phyloP scores from a whole-genome alignment of 2,888 invertebrate species.

The Cheilosia vernalis region DNA sequence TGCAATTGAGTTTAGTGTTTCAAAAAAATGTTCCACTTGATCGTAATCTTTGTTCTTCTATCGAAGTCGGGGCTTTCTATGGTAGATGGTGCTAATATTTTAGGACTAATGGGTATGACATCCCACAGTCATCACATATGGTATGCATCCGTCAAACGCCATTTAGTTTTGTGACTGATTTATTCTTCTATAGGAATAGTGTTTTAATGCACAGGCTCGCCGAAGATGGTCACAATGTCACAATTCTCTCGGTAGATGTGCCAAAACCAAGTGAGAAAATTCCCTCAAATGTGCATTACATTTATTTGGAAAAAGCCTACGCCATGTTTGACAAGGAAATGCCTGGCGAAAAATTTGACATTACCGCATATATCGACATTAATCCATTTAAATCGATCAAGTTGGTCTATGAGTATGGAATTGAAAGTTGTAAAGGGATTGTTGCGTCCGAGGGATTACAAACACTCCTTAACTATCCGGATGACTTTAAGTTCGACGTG shows the following conservation, averaged over 20 bases:
- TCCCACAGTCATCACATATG: constrained; percentile 78
- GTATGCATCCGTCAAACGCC: constrained; percentile 10
- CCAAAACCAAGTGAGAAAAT: constrained; percentile 69
- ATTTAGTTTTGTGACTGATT: not conserved
- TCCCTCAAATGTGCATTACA: constrained; percentile 77
- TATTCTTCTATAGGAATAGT: constrained; percentile 73
- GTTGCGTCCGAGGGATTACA: constrained; percentile 76
- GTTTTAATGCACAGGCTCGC: constrained; percentile 76
- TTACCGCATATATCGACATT: constrained; percentile 30
- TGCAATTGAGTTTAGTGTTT: not conserved
- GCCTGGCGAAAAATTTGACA: constrained; percentile 45
- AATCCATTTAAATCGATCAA: constrained; percentile 63
- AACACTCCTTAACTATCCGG: constrained; percentile 78
- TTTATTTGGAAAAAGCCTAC: constrained; percentile 78
- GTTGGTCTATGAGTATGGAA: constrained; percentile 71
- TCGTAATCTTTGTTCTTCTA: not conserved
- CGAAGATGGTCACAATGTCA: constrained; percentile 77
- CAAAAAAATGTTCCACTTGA: not conserved
- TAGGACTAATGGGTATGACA: constrained; percentile 76
- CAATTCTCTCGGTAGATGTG: constrained; percentile 77
- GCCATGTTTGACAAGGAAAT: constrained; percentile 50
- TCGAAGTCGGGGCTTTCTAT: not conserved
- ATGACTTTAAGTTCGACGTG: constrained; percentile 79
- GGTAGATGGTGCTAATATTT: constrained; percentile 73
- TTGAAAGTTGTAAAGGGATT: constrained; percentile 68